Evolutionary conservation across 2,888 invertebrate genomes (phyloP).

Genomic region (Serripes groenlandicus): DNA sequence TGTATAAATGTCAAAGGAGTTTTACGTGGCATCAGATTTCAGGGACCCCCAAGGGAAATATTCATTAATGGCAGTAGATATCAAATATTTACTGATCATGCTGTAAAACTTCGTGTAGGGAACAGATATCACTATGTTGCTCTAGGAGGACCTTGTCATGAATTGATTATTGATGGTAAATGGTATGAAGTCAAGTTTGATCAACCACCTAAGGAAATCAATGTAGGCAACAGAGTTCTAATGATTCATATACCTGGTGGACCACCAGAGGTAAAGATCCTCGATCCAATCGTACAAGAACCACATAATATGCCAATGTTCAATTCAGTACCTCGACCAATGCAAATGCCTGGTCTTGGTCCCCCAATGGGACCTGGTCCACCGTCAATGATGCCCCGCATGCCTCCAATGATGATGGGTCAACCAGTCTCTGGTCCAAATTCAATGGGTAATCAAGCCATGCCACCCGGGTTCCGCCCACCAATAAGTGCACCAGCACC

Average conservation of each 20-base stretch:
- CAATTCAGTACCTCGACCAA: constrained; percentile 11
- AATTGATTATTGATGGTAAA: constrained; percentile 85
- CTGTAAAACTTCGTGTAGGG: constrained; percentile 87
- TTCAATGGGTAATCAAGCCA: constrained; percentile 4
- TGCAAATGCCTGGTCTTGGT: constrained; percentile 40
- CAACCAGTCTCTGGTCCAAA: constrained; percentile 14
- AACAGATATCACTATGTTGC: constrained; percentile 81
- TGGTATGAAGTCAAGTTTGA: constrained; percentile 95
- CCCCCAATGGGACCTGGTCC: neutral
- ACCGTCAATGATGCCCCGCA: constrained; percentile 13
- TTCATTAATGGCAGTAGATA: constrained; percentile 94
- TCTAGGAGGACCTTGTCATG: constrained; percentile 86
- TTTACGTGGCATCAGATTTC: constrained; percentile 91
- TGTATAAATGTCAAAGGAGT: constrained; percentile 85
- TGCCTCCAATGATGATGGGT: constrained; percentile 23
- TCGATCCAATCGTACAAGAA: constrained; percentile 67
- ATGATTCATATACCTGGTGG: constrained; percentile 93
- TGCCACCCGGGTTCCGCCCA: neutral
- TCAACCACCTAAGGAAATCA: constrained; percentile 93
- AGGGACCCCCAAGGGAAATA: constrained; percentile 96
- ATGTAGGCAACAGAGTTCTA: constrained; percentile 92
- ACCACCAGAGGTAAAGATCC: constrained; percentile 96
- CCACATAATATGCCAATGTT: constrained; percentile 30
- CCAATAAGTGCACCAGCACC: constrained; percentile 18
- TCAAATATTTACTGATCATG: constrained; percentile 80